Evolutionary conservation across 2,888 invertebrate genomes (phyloP).

Genomic region (Portevinia maculata): DNA sequence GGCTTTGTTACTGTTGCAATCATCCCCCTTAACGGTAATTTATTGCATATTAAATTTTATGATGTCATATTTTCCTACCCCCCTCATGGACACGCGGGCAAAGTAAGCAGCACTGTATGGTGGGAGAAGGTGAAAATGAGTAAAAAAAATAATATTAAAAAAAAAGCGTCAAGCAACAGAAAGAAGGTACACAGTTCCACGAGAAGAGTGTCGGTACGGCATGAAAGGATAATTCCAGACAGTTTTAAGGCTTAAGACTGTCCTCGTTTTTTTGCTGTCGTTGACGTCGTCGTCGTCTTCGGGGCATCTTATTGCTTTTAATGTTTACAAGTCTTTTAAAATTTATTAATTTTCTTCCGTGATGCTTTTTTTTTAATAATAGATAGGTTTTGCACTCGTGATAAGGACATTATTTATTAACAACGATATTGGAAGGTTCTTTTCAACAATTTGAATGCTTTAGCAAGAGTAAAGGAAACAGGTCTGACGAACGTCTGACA

Average conservation of each 20-base stretch:
- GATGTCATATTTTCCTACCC: conserved; percentile 76
- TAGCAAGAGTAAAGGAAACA: too few species aligned
- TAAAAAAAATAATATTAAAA: conserved; percentile 40
- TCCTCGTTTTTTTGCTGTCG: conserved; percentile 37
- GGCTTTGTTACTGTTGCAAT: conserved; percentile 66
- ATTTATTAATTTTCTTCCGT: conserved; percentile 65
- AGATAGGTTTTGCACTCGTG: conserved; percentile 19
- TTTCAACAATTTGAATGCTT: background rate
- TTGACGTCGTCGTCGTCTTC: conserved; percentile 45
- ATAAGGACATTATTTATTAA: conserved; percentile 33
- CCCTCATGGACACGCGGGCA: conserved; percentile 52
- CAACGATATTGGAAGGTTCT: background rate
- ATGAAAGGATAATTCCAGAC: conserved; percentile 67
- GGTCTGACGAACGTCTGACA: too few species aligned
- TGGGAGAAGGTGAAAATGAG: conserved; percentile 40
- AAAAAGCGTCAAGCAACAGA: conserved; percentile 1
- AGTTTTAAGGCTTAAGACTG: conserved; percentile 65
- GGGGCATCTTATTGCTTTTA: conserved; percentile 47
- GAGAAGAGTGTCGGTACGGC: conserved; percentile 52
- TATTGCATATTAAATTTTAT: conserved; percentile 81
- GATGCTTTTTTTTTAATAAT: conserved; percentile 31
- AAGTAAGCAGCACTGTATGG: background rate
- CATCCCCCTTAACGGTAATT: conserved; percentile 76
- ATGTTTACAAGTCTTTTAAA: conserved; percentile 52
- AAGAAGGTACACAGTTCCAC: conserved; percentile 4